Base-by-base conservation (phyloP, 1,140 invertebrate genomes). In the Lucilia cuprina region DNA sequence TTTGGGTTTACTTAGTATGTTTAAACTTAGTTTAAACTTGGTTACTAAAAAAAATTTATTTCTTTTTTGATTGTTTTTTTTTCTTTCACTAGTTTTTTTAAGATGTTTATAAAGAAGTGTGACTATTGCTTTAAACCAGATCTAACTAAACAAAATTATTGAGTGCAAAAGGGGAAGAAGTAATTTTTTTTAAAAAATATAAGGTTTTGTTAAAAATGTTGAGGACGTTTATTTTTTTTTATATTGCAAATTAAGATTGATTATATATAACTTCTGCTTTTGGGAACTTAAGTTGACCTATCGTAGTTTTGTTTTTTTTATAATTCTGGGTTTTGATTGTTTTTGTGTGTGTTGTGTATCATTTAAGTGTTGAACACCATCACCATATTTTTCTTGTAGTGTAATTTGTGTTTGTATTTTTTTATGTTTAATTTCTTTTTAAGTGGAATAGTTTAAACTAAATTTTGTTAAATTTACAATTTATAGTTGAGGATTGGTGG, bases 11-110 rank as follows among this genome's bases (percentile, higher is more conserved):
- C 75, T 83, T 82, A 34, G 34, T 17, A 17, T 17, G 65, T 21
- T 84, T 78, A 84, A 75, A 49, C 83, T 74, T 70, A 55, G 47
- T 34, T 84, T 77, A 41, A 34, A 70, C 30, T 84, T 84, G 47
- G 65, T 74, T 49, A 78, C 19, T 83, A 74, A 60, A 21, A 30
- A 82, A 85, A 85, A 83, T 84, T 85, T 85, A 83, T 85, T 85
- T 85, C 84, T 85, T 85, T 74, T 85, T 85, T 85, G 84, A 85
- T 85, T 85, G 83, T 85, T 85, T 83, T 34, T 74, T 70, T 82
- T 49, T 49, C n/a, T n/a, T n/a, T n/a, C 50, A 41, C 35, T 41
- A 41, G 35, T 41, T 41, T 41, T 41, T 41, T 41, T 41, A 8
- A 10, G 41, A 8, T 7, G 50, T 55, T 13, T 17, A 55, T 55